These are phyloP conservation scores for Thamnaconus septentrionalis DNA, from an alignment of 2,113 vertebrate genomes.

Conservation along the genomic window DNA sequence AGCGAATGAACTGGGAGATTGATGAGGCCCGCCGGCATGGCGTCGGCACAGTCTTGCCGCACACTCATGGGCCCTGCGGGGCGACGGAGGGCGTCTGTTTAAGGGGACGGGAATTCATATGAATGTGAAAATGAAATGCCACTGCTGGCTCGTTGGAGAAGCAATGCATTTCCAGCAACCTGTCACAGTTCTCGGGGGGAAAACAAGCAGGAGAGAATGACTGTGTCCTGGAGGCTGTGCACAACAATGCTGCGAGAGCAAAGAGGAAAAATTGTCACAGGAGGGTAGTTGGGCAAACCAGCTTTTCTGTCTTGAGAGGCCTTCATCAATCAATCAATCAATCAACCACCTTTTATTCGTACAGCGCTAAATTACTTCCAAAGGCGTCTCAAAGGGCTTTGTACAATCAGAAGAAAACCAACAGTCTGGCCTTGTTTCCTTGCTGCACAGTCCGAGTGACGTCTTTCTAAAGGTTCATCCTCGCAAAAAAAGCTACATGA, in stretches of 20 bases:
- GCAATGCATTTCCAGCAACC: conserved; percentile 15
- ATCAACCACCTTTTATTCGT: too few species aligned
- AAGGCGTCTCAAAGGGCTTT: too few species aligned
- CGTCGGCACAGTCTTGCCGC: conserved; percentile 28
- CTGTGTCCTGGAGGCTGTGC: conserved; percentile 3
- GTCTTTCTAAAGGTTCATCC: conserved; percentile 1
- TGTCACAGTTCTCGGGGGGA: background rate
- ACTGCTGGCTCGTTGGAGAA: conserved; percentile 21
- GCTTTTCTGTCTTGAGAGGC: conserved; percentile 11
- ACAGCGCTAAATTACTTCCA: too few species aligned
- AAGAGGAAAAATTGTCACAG: background rate
- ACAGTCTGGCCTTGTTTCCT: too few species aligned
- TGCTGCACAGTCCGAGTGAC: conserved; percentile 2
- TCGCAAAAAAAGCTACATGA: conserved; percentile 22
- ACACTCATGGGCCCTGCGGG: conserved; percentile 30
- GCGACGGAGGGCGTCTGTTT: conserved; percentile 38
- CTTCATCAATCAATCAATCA: too few species aligned
- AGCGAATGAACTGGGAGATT: conserved; percentile 64
- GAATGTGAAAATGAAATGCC: conserved; percentile 53
- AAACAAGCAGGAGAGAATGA: conserved; percentile 34
- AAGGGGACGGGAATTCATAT: conserved; percentile 53
- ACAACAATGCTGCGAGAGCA: conserved; percentile 20
- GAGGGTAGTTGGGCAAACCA: conserved; percentile 12
- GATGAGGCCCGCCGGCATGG: conserved; percentile 54
- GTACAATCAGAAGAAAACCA: too few species aligned